Evolutionary conservation across 2,113 vertebrate species (phyloP).

Genomic region (Pyxicephalus adspersus): DNA sequence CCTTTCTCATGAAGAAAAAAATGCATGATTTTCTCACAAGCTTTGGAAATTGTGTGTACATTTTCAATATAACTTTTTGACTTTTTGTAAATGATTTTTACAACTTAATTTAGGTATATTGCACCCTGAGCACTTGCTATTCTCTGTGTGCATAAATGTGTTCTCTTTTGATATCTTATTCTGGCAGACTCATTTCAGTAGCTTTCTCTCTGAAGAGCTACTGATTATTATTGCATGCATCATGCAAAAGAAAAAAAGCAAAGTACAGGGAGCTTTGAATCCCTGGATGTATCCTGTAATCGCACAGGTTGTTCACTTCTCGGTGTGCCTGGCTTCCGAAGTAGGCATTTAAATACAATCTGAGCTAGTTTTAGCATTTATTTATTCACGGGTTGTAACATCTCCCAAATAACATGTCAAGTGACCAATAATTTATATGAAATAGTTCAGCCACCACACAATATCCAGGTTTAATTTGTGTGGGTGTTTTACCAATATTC

Average conservation of each 20-base stretch:
- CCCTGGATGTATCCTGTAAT: neutral
- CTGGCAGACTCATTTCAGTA: neutral
- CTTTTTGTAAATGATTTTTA: too few species aligned
- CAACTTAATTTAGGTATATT: neutral
- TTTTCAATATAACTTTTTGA: too few species aligned
- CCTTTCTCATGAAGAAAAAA: too few species aligned
- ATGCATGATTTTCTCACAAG: too few species aligned
- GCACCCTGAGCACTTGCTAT: neutral
- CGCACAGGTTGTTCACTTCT: neutral
- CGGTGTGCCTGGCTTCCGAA: neutral
- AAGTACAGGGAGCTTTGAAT: constrained; percentile 1
- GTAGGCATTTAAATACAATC: neutral
- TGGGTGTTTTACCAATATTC: neutral
- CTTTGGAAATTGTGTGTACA: too few species aligned
- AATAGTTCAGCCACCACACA: neutral
- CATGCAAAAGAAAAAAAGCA: constrained; percentile 4
- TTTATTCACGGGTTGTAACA: constrained; percentile 7
- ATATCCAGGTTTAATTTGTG: too few species aligned
- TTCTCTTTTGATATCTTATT: constrained; percentile 6
- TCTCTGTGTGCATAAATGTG: neutral
- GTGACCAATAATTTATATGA: neutral
- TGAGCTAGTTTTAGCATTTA: constrained; percentile 9
- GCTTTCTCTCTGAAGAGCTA: neutral
- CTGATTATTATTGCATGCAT: constrained; percentile 40
- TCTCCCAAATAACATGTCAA: neutral